Evolutionary conservation across 2,888 invertebrate species (phyloP).

Genomic region (Hemithea aestivaria): DNA sequence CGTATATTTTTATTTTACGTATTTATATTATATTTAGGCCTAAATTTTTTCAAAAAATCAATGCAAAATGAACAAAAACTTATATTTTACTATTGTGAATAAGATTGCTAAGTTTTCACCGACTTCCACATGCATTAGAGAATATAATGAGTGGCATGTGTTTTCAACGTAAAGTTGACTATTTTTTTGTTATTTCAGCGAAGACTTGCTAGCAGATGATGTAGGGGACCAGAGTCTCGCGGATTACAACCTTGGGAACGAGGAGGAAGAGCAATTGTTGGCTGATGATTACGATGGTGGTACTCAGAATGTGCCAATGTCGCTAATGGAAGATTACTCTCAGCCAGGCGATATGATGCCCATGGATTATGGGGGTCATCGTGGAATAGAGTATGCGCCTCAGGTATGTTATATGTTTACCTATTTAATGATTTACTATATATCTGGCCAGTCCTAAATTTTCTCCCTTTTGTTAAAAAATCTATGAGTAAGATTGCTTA

Average conservation of each 20-base stretch:
- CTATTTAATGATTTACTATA: too few species aligned
- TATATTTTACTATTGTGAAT: not conserved
- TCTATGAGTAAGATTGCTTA: too few species aligned
- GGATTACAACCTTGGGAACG: conserved; percentile 73
- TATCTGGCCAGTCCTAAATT: too few species aligned
- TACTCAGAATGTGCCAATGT: conserved; percentile 62
- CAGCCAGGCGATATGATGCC: conserved; percentile 46
- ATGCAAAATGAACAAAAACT: not conserved
- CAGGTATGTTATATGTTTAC: conserved; percentile 38
- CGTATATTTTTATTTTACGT: conserved; percentile 40
- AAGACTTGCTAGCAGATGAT: conserved; percentile 72
- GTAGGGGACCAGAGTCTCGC: conserved; percentile 71
- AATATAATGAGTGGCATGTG: conserved; percentile 12
- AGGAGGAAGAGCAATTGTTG: conserved; percentile 70
- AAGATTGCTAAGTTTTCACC: too few species aligned
- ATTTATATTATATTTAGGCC: conserved; percentile 24
- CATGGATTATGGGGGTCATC: conserved; percentile 48
- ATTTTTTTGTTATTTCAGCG: conserved; percentile 52
- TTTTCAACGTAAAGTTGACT: conserved; percentile 1
- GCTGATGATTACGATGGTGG: conserved; percentile 67
- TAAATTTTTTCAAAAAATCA: conserved; percentile 11
- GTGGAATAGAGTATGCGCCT: conserved; percentile 44
- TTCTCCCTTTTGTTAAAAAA: too few species aligned
- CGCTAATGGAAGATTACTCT: conserved; percentile 39
- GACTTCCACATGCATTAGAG: too few species aligned